phyloP scores from a whole-genome alignment of 2,888 invertebrate genomes.

The Sacculina carcini region DNA sequence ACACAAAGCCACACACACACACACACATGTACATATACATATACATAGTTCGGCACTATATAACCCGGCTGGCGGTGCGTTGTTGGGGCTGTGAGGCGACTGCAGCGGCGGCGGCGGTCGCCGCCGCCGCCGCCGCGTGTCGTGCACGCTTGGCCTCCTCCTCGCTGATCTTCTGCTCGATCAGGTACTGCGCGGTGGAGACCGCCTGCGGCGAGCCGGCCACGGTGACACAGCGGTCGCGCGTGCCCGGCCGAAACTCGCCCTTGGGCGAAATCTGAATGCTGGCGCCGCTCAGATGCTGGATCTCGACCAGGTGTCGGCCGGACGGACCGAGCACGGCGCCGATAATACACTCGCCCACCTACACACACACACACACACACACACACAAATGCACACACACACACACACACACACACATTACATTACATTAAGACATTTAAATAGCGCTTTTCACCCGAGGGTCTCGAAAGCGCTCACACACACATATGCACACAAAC shows the following conservation, averaged over 20 bases:
- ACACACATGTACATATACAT: too few species aligned
- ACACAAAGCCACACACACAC: too few species aligned
- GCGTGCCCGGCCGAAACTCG: constrained; percentile 84
- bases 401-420: background rate
- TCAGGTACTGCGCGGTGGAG: constrained; percentile 72
- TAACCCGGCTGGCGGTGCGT: too few species aligned
- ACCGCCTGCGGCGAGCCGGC: constrained; percentile 68
- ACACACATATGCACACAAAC: background rate
- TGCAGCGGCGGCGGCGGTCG: constrained; percentile 4
- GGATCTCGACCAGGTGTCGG: constrained; percentile 84
- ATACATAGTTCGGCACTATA: too few species aligned
- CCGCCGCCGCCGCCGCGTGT: constrained; percentile 13
- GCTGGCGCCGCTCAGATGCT: constrained; percentile 86
- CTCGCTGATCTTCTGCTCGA: constrained; percentile 85
- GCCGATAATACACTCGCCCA: constrained; percentile 78
- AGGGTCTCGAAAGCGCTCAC: too few species aligned
- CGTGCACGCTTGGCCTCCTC: constrained; percentile 34
- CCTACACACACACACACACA: constrained; percentile 31
- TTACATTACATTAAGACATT: too few species aligned
- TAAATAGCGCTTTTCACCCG: too few species aligned
- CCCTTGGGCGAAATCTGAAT: constrained; percentile 98
- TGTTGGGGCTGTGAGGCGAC: too few species aligned
- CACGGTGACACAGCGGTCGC: constrained; percentile 90
- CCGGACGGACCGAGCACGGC: constrained; percentile 93
- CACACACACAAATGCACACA: background rate